Percentiles rank a stretch among this genome's conserved stretches.
Conservation (phyloP, 2,113 vertebrate genomes). For the Cyphomyrus discorhynchus region DNA sequence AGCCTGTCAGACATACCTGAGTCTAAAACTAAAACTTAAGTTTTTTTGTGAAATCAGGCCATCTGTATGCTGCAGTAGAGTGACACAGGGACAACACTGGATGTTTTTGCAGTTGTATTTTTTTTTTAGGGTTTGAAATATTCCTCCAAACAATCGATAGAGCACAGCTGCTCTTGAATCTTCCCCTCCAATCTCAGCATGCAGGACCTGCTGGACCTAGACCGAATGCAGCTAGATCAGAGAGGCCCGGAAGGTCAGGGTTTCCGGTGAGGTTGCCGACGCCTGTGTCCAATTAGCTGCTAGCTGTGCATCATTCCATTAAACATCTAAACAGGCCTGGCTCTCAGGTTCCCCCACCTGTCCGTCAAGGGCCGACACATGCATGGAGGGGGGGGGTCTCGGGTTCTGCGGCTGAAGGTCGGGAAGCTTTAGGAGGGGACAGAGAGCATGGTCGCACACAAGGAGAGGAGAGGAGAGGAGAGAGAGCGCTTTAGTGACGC, state of each 20-base stretch:
- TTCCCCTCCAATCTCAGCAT: slow-evolving; percentile 18
- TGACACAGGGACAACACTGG: neutral
- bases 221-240: neutral
- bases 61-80: neutral
- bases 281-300: slow-evolving; percentile 44
- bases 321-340: slow-evolving; percentile 26
- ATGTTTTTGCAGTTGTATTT: neutral
- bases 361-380: slow-evolving; percentile 34
- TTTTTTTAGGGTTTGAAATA: slow-evolving; percentile 24
- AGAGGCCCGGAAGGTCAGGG: slow-evolving; percentile 18
- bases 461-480: neutral
- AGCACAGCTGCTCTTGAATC: slow-evolving; percentile 20
- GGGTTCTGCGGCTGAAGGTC: slow-evolving; percentile 31
- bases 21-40: neutral
- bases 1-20: neutral
- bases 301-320: slow-evolving; percentile 30
- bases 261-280: slow-evolving; percentile 31
- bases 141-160: slow-evolving; percentile 32
- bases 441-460: neutral
- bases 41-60: neutral
- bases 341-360: slow-evolving; percentile 25
- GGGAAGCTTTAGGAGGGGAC: slow-evolving; percentile 21
- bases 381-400: neutral
- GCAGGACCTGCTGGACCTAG: slow-evolving; percentile 10
- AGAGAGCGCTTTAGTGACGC: neutral